These are phyloP conservation scores for Seira sanloemensis DNA, from an alignment of 2,888 invertebrate species.

Conservation along the genomic window DNA sequence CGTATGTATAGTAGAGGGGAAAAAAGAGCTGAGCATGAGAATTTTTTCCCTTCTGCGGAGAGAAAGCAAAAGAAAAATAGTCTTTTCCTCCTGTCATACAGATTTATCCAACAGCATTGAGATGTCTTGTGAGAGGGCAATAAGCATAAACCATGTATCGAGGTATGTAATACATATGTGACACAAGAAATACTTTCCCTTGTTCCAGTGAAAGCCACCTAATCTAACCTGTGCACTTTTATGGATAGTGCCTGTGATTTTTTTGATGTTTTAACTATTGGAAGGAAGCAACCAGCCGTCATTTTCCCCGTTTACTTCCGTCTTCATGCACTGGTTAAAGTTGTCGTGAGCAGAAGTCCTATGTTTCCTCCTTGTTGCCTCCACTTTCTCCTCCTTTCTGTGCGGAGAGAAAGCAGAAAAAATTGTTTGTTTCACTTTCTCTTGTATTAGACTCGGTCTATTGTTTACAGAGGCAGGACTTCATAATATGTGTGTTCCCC, in stretches of 20 bases:
- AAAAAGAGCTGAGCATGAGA: neutral
- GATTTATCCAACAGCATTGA: no score
- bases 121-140: no score
- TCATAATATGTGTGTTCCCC: no score
- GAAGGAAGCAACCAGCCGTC: conserved; percentile 42
- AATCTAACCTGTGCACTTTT: no score
- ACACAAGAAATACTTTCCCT: no score
- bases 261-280: no score
- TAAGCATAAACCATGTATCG: neutral
- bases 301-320: conserved; percentile 60
- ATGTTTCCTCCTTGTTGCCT: conserved; percentile 20
- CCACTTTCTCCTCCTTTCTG: conserved; percentile 32
- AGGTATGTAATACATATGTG: neutral
- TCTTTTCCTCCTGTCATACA: neutral
- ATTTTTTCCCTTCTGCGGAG: neutral
- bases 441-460: neutral
- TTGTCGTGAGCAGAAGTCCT: conserved; percentile 49
- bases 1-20: neutral
- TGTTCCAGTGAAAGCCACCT: no score
- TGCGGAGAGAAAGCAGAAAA: neutral
- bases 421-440: neutral
- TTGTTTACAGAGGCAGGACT: conserved; percentile 21
- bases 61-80: neutral
- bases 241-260: no score
- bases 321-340: conserved; percentile 58